Evolutionary conservation across 2,797 vertebrate genomes (phyloP), one percentile per base, ranked within the genome.

Genomic region (Microcaecilia unicolor): DNA sequence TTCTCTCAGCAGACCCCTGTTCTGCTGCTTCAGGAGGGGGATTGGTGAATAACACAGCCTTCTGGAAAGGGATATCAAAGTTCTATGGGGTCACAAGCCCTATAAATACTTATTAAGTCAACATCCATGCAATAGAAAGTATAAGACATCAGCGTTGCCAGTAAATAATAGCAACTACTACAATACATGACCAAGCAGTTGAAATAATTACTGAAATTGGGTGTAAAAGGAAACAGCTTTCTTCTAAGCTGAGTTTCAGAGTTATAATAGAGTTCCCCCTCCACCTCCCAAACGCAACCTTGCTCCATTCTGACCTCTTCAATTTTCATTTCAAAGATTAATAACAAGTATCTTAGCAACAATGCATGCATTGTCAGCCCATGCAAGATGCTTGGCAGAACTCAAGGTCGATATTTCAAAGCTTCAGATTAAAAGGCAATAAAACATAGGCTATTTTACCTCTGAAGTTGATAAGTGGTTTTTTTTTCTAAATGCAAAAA

Each of bases 331-430:
- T 62, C 54, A 41, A 66, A 67, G 48, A 72, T 62, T 66, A 73
- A 72, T 68, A 70, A 56, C 24, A 43, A 45, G 64, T 74, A 70
- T 48, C 77, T 70, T 76, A 79, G 77, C 72, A 80, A 80, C 67
- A 16, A 57, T 41, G 71, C 56, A 40, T 66, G 62, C 42, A 59
- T 46, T 54, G 39, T 59, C 41, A 37, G 48, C 19, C 58, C 50
- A 44, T 51, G 61, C 37, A 58, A 60, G 32, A 58, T 22, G 44
- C 58, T 65, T 74, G 50, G 64, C 67, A 75, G 51, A 28, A 41
- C 50, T 58, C 67, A 74, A 74, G 61, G 68, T 69, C 55, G 47
- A 64, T 62, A n/a, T n/a, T n/a, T n/a, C n/a, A n/a, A n/a, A n/a
- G n/a, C n/a, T n/a, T 62, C 31, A 42, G 53, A 64, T 30, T 52